Base-by-base conservation (phyloP, 2,888 invertebrate species). In the Lordiphosa fenestrarum region DNA sequence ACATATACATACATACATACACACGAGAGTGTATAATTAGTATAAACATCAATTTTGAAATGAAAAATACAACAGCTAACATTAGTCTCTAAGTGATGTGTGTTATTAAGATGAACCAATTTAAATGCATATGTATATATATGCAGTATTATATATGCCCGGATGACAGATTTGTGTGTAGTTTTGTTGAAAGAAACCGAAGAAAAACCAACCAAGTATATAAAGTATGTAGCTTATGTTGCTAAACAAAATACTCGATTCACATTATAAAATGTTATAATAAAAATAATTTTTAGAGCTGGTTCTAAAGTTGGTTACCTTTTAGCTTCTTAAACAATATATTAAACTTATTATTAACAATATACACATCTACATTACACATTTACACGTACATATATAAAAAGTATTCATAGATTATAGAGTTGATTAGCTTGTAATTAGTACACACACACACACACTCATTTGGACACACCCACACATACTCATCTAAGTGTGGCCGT, bases 291-390 rank as follows among this genome's bases (percentile, higher is more conserved):
- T 61, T 61, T 15, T 62, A 63, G 67, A 52, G 69, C 59, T 58
- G 60, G 66, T 78, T 67, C 60, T 21, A 53, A 65, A 66, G 70
- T 72, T 80, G 59, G 51, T 74, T 71, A 54, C 53, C 46, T 39
- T 67, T 72, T 65, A 76, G 83, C 84, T 84, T 81, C 74, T 81
- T 77, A 81, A 57, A 53, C 67, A 61, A 66, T 64, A 69, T 60
- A 71, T 57, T 65, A 56, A 62, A 41, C 48, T 37, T 49, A 55
- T 77, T 63, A 60, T 58, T 67, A 46, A 54, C 37, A 63, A 60
- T 68, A 76, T 25, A 47, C 47, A 59, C 30, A 55, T 21, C 48
- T 37, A 41, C 36, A 53, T 30, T 30, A 36, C 30, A 58, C 19
- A 49, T 10, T 21, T 38, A 56, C 19, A 42, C 39, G 65, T 37